These are phyloP conservation scores for Drosophila albomicans DNA, from an alignment of 1,140 invertebrate genomes.

Conservation along the genomic window DNA sequence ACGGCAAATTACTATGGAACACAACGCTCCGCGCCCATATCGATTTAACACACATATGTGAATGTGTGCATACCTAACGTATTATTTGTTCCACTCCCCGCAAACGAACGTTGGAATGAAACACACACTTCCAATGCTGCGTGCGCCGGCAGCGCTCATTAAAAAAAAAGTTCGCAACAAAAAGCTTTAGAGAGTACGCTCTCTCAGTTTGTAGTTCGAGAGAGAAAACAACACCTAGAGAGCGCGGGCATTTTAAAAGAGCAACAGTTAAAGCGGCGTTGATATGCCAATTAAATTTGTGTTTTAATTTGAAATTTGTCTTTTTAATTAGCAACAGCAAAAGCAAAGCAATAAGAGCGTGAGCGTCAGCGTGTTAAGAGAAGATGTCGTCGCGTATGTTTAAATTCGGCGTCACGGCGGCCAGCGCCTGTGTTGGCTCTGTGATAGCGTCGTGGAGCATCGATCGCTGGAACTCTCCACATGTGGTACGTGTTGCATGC, in stretches of 20 bases:
- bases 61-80: background rate
- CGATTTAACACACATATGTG: slow-evolving; percentile 56
- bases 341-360: slow-evolving; percentile 26
- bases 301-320: slow-evolving; percentile 3
- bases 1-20: slow-evolving; percentile 5
- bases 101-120: slow-evolving; percentile 32
- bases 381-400: slow-evolving; percentile 82
- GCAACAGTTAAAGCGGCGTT: background rate
- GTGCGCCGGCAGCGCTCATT: slow-evolving; percentile 24
- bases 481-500: slow-evolving; percentile 59
- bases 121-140: slow-evolving; percentile 54
- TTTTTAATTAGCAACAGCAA: slow-evolving; percentile 29
- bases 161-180: slow-evolving; percentile 46
- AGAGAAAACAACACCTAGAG: background rate
- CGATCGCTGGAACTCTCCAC: slow-evolving; percentile 73
- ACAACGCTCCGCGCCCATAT: slow-evolving; percentile 39
- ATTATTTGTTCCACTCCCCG: slow-evolving; percentile 8
- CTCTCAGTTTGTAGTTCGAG: background rate
- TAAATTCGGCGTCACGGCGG: slow-evolving; percentile 79
- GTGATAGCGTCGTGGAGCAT: slow-evolving; percentile 74
- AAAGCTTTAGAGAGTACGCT: slow-evolving; percentile 43
- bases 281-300: slow-evolving; percentile 13
- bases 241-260: slow-evolving; percentile 3
- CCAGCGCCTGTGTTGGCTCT: slow-evolving; percentile 75
- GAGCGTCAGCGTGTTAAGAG: slow-evolving; percentile 18